Evolutionary conservation across 2,113 vertebrate species (phyloP).

Genomic region (Meles meles): DNA sequence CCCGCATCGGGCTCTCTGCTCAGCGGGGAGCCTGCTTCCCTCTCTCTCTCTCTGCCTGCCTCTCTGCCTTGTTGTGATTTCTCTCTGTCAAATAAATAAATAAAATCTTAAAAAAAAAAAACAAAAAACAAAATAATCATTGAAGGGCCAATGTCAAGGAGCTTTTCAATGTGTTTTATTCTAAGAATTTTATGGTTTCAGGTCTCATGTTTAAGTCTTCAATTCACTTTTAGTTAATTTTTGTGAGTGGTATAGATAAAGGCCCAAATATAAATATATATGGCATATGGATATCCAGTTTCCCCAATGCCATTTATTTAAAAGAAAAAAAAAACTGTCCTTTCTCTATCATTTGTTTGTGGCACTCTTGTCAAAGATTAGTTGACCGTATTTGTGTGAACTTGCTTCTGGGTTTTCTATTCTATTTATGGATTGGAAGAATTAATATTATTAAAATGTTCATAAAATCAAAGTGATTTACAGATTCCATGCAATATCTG

Average conservation of each 20-base stretch:
- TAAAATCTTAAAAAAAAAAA: too few relatives aligned
- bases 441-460: not conserved
- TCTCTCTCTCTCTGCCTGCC: too few relatives aligned
- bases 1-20: too few relatives aligned
- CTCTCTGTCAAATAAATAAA: too few relatives aligned
- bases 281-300: not conserved
- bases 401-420: not conserved
- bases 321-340: not conserved
- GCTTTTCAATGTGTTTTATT: not conserved
- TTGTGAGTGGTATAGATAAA: not conserved
- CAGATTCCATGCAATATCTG: not conserved
- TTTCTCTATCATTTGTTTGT: not conserved
- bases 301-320: not conserved
- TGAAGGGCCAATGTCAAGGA: not conserved
- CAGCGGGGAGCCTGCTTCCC: too few relatives aligned
- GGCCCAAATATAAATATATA: not conserved
- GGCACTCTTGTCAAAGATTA: not conserved
- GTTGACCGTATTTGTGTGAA: not conserved
- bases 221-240: not conserved
- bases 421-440: not conserved
- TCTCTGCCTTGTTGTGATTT: too few relatives aligned
- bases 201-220: not conserved
- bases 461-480: not conserved
- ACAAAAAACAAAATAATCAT: not conserved
- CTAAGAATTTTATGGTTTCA: not conserved